phyloP scores from a whole-genome alignment of 2,797 vertebrate species.

The Nyctalus aviator region DNA sequence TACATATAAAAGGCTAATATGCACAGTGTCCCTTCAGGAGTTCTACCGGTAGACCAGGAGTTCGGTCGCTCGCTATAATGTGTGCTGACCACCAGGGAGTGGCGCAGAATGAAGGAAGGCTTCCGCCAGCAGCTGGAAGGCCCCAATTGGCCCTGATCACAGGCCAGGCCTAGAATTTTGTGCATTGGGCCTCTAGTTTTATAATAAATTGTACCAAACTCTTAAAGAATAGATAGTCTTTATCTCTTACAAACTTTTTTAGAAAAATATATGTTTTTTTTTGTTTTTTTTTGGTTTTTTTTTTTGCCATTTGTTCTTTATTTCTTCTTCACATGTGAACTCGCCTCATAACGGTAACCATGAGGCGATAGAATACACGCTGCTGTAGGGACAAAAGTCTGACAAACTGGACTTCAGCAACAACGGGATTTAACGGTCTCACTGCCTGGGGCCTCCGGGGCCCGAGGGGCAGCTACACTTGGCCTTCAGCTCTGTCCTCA shows the following conservation, averaged over 20 bases:
- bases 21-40: too few species aligned
- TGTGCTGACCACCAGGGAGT: too few species aligned
- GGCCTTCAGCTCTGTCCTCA: background rate
- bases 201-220: background rate
- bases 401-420: background rate
- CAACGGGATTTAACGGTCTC: background rate
- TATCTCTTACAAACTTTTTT: background rate
- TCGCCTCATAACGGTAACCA: rapidly evolving
- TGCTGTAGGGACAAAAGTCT: background rate
- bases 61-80: too few species aligned
- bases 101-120: too few species aligned
- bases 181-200: background rate
- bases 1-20: too few species aligned
- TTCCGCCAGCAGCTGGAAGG: too few species aligned
- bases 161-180: too few species aligned
- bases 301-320: background rate
- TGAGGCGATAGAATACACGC: background rate
- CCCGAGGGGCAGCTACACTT: background rate
- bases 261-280: too few species aligned
- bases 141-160: too few species aligned
- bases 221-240: background rate
- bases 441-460: background rate
- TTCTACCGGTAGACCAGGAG: too few species aligned
- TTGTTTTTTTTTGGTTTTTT: too few species aligned
- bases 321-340: background rate